Evolutionary conservation across 92 coral and sea anemone species (phyloP).

Genomic region (Parazoanthus swiftii): DNA sequence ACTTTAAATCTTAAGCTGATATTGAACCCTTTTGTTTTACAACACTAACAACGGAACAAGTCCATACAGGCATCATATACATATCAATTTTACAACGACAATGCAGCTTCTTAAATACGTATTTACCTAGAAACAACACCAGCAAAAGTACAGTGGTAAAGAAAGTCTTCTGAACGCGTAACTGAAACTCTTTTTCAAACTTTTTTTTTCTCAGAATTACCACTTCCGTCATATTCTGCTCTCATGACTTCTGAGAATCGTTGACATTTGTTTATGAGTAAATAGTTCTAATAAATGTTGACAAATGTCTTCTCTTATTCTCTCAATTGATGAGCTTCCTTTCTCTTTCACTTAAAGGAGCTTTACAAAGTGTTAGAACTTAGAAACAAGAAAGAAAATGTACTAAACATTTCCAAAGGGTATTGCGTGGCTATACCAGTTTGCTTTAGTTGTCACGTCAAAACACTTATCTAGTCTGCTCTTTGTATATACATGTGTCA

Average conservation of each 20-base stretch:
- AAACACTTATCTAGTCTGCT: background rate
- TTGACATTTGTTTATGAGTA: background rate
- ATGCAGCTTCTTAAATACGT: too few species aligned
- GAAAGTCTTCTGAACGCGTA: too few species aligned
- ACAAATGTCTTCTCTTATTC: too few species aligned
- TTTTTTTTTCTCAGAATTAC: background rate
- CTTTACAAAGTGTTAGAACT: too few species aligned
- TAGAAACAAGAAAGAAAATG: background rate
- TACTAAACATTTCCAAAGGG: background rate
- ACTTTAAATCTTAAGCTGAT: background rate
- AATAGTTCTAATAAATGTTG: too few species aligned
- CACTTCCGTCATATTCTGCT: background rate
- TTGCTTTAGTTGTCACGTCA: background rate
- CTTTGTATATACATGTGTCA: background rate
- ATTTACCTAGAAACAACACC: background rate
- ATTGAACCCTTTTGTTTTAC: background rate
- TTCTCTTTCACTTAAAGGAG: too few species aligned
- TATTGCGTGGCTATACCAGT: background rate
- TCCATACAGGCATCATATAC: background rate
- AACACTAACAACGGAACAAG: background rate
- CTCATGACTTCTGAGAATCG: background rate
- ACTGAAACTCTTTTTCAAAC: too few species aligned
- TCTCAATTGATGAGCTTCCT: too few species aligned
- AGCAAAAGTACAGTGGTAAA: background rate
- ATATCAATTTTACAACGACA: too few species aligned